phyloP scores from a whole-genome alignment of 2,888 invertebrate species.

The Ophioninae sp. region DNA sequence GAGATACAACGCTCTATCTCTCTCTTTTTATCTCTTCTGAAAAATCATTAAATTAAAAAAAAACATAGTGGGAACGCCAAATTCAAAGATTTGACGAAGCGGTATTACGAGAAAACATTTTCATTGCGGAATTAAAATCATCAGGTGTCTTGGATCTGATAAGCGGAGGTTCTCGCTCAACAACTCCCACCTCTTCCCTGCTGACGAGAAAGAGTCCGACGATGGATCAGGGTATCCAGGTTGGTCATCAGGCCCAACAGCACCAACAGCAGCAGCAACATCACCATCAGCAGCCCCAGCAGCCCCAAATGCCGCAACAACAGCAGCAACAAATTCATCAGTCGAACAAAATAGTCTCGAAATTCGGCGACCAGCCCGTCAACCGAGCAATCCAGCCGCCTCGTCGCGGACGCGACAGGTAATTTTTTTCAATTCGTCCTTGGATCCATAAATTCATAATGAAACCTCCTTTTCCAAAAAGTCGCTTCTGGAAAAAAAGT shows the following conservation, averaged over 20 bases:
- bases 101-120: not conserved
- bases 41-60: not conserved
- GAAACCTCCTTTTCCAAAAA: not conserved
- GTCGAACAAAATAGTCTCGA: slow-evolving; percentile 77
- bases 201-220: slow-evolving; percentile 91
- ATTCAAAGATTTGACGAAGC: not conserved
- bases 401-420: slow-evolving; percentile 78
- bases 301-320: slow-evolving; percentile 78
- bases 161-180: slow-evolving; percentile 89
- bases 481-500: too few relatives aligned
- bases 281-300: slow-evolving; percentile 78
- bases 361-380: slow-evolving; percentile 72
- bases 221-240: slow-evolving; percentile 92
- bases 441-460: not conserved
- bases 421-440: slow-evolving; percentile 38
- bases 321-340: slow-evolving; percentile 82
- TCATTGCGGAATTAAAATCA: not conserved
- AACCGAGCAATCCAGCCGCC: slow-evolving; percentile 73
- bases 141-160: slow-evolving; percentile 86
- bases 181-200: slow-evolving; percentile 88
- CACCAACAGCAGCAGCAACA: slow-evolving; percentile 79
- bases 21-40: not conserved
- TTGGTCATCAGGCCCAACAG: slow-evolving; percentile 80
- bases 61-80: not conserved
- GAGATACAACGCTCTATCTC: not conserved